phyloP scores from a whole-genome alignment of 2,888 invertebrate genomes.

The Sycophila texana region DNA sequence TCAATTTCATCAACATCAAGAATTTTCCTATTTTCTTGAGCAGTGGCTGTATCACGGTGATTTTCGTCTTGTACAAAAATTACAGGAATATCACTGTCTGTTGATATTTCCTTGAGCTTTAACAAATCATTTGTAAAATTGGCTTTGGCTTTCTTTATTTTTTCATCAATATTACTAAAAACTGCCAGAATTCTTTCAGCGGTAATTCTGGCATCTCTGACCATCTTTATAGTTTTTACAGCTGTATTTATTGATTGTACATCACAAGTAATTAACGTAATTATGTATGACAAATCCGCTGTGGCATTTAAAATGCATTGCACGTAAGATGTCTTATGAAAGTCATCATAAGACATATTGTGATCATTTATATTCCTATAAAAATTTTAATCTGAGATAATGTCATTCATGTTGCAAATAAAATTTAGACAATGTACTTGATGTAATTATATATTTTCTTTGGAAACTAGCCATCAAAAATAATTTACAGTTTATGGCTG shows the following conservation, averaged over 20 bases:
- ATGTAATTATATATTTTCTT: no score
- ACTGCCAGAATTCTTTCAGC: constrained; percentile 6
- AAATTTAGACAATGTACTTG: no score
- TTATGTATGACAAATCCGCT: background rate
- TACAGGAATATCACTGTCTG: background rate
- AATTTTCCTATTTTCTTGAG: background rate
- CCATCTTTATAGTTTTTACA: constrained; percentile 9
- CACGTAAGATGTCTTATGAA: constrained; percentile 17
- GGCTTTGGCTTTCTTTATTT: constrained; percentile 1
- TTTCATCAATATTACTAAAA: constrained; percentile 9
- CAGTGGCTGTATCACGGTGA: background rate
- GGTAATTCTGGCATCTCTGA: constrained; percentile 14
- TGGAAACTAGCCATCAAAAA: no score
- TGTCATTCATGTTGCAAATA: no score
- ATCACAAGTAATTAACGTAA: background rate
- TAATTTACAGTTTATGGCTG: no score
- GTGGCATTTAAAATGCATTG: constrained; percentile 14
- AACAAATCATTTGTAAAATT: constrained; percentile 21
- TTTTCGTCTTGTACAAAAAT: background rate
- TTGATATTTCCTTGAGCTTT: background rate
- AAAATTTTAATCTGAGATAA: no score
- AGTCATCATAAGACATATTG: constrained; percentile 10
- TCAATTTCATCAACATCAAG: constrained; percentile 13
- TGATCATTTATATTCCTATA: background rate
- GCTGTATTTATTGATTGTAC: background rate